A percentile compares a stretch with the other conserved stretches of the same genome.
These are phyloP conservation scores for Percopsis omiscomaycus DNA, from an alignment of 2,797 vertebrate species.

Conservation along the genomic window DNA sequence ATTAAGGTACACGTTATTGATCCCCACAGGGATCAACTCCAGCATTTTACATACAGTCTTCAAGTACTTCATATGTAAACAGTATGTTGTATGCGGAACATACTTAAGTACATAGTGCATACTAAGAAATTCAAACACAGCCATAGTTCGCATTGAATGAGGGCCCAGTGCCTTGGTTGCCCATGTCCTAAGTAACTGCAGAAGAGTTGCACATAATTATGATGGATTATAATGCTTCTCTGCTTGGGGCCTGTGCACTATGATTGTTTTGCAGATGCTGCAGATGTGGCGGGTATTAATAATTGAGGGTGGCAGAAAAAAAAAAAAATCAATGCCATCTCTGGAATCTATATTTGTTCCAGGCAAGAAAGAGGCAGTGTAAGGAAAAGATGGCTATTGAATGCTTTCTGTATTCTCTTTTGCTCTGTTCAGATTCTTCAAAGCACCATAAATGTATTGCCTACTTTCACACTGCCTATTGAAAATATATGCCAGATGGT, in stretches of 20 bases:
- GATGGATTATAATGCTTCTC: conserved; percentile 87
- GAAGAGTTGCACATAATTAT: conserved; percentile 85
- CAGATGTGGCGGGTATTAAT: conserved; percentile 84
- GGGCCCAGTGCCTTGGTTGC: conserved; percentile 18
- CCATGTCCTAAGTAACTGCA: conserved; percentile 75
- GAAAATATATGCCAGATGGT: background rate
- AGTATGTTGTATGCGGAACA: too few species aligned
- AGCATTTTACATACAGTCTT: too few species aligned
- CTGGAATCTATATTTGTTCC: conserved; percentile 51
- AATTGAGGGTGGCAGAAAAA: conserved; percentile 71
- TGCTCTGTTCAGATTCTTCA: conserved; percentile 1
- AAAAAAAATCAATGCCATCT: conserved; percentile 65
- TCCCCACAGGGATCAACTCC: too few species aligned
- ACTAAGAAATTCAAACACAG: too few species aligned
- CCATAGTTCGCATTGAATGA: too few species aligned
- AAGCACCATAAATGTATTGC: conserved; percentile 7
- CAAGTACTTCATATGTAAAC: too few species aligned
- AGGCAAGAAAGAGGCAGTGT: conserved; percentile 23
- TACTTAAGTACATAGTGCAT: too few species aligned
- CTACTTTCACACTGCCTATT: background rate
- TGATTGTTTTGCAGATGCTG: conserved; percentile 88
- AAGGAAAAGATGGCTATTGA: conserved; percentile 12
- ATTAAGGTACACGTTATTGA: too few species aligned
- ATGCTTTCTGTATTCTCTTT: conserved; percentile 8
- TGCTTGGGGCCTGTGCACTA: conserved; percentile 73